These are phyloP conservation scores for Sogatella furcifera DNA, from an alignment of 1,140 invertebrate species.

Conservation along the genomic window DNA sequence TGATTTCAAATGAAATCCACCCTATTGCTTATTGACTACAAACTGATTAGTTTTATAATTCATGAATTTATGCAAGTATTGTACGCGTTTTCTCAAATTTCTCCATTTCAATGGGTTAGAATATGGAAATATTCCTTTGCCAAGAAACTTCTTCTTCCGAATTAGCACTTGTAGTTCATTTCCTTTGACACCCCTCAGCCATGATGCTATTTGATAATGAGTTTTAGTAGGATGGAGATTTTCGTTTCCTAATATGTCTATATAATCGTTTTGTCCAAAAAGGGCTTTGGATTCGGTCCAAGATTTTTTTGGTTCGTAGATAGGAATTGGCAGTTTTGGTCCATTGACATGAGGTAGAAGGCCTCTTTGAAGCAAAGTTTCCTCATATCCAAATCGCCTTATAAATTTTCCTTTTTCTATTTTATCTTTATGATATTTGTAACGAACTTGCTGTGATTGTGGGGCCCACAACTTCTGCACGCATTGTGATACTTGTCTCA, in stretches of 20 bases:
- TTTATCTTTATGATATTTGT: conserved; percentile 57
- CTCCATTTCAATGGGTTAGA: conserved; percentile 64
- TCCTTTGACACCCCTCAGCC: conserved; percentile 78
- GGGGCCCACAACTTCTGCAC: background rate
- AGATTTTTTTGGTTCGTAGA: conserved; percentile 55
- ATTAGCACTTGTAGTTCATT: conserved; percentile 77
- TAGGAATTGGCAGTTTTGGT: conserved; percentile 46
- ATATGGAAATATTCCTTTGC: conserved; percentile 41
- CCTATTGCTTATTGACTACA: no score
- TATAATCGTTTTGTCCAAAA: conserved; percentile 95
- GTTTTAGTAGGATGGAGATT: conserved; percentile 67
- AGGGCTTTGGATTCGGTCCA: conserved; percentile 69
- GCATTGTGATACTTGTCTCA: background rate
- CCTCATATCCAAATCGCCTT: conserved; percentile 56
- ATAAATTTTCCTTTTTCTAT: conserved; percentile 44
- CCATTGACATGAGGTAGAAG: conserved; percentile 46
- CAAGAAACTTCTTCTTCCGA: conserved; percentile 56
- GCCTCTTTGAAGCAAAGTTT: conserved; percentile 52
- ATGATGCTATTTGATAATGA: conserved; percentile 72
- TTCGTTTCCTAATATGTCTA: conserved; percentile 82
- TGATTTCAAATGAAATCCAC: no score
- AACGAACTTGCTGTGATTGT: conserved; percentile 32
- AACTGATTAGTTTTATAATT: conserved; percentile 59
- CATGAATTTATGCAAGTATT: conserved; percentile 59
- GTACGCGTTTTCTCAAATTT: conserved; percentile 57